Evolutionary conservation across 2,113 vertebrate species (phyloP).

Genomic region (Emydura subglobosa): DNA sequence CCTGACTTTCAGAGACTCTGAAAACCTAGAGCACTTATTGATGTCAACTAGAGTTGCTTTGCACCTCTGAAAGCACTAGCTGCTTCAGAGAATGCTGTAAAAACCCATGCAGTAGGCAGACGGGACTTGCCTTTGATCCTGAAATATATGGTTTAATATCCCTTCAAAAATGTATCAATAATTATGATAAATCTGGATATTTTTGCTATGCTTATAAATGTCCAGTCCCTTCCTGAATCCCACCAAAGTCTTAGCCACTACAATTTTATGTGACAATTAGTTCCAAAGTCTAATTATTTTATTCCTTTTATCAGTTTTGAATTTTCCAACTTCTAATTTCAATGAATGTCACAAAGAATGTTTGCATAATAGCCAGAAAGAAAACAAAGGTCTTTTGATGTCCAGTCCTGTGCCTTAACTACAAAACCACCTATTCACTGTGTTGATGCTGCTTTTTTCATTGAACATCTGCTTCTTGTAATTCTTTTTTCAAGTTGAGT

Average conservation of each 20-base stretch:
- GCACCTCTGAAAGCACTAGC: not conserved
- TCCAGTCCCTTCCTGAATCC: not conserved
- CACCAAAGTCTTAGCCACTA: not conserved
- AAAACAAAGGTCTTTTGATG: not conserved
- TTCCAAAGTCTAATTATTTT: not conserved
- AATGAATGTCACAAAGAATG: accelerated
- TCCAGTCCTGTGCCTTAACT: not conserved
- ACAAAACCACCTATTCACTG: not conserved
- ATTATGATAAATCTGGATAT: not conserved
- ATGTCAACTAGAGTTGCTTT: not conserved
- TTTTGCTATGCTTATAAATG: not conserved
- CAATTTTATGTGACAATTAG: not conserved
- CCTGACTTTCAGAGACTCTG: not conserved
- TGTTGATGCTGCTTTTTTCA: not conserved
- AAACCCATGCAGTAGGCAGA: too few relatives aligned
- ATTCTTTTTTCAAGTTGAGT: not conserved
- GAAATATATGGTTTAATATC: not conserved
- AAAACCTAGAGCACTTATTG: not conserved
- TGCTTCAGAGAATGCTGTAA: too few relatives aligned
- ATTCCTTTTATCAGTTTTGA: not conserved
- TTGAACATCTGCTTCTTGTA: not conserved
- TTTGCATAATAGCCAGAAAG: not conserved
- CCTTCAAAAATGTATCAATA: not conserved
- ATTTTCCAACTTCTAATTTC: not conserved
- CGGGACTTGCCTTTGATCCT: not conserved